Percentiles rank a stretch among this genome's conserved stretches.
Conservation (phyloP, 2,888 invertebrate genomes). For the Iphiclides podalirius region DNA sequence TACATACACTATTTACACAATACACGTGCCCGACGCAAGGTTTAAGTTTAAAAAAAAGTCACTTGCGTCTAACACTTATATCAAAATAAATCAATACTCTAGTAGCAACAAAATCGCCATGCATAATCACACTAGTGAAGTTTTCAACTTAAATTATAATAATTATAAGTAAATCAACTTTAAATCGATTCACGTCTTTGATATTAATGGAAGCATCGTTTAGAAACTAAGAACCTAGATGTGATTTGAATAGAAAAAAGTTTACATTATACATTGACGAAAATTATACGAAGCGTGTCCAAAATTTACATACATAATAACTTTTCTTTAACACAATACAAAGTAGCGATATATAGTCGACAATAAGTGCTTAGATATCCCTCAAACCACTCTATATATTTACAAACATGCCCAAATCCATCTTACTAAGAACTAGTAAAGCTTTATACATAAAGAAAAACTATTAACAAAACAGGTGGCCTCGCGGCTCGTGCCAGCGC, state of each 20-base stretch:
- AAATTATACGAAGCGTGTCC: constrained; percentile 44
- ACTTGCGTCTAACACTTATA: constrained; percentile 59
- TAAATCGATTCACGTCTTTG: constrained; percentile 75
- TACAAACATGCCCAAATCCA: constrained; percentile 69
- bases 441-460: constrained; percentile 70
- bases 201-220: constrained; percentile 80
- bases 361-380: constrained; percentile 35
- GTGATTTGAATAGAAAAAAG: constrained; percentile 42
- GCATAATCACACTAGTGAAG: constrained; percentile 75
- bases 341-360: constrained; percentile 24
- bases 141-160: constrained; percentile 52
- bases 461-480: constrained; percentile 63
- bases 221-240: constrained; percentile 66
- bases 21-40: constrained; percentile 56
- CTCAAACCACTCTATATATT: constrained; percentile 62
- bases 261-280: constrained; percentile 30
- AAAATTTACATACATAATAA: constrained; percentile 8
- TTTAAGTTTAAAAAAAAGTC: constrained; percentile 63
- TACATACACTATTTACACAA: constrained; percentile 71
- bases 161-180: constrained; percentile 73
- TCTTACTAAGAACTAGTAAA: constrained; percentile 72
- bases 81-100: constrained; percentile 54
- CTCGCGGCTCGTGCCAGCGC: constrained; percentile 34
- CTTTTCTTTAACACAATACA: constrained; percentile 13
- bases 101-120: constrained; percentile 74